Percentiles rank a stretch among this genome's conserved stretches.
phyloP scores from a whole-genome alignment of 2,888 invertebrate species.

The Rhagium mordax region DNA sequence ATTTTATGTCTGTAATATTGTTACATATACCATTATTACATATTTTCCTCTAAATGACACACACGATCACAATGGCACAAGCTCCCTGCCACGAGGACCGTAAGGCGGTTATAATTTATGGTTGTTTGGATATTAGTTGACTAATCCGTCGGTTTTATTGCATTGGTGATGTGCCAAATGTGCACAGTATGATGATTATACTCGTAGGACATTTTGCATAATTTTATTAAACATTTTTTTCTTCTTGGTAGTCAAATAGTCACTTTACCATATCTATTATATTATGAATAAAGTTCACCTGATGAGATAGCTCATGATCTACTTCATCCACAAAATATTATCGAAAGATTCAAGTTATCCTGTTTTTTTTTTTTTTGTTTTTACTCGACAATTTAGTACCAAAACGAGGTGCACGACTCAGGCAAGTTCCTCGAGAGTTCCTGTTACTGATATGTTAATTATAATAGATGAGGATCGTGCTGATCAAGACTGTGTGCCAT shows the following conservation, averaged over 20 bases:
- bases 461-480: background rate
- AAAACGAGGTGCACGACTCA: background rate
- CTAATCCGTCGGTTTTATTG: conserved; percentile 41
- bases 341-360: no score
- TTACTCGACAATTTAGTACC: background rate
- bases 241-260: no score
- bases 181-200: no score
- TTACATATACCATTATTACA: conserved; percentile 54
- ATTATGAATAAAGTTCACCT: no score
- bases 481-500: conserved; percentile 37
- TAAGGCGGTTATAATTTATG: conserved; percentile 41
- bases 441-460: conserved; percentile 14
- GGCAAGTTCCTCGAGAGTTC: background rate
- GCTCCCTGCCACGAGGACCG: conserved; percentile 22
- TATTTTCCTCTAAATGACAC: conserved; percentile 47
- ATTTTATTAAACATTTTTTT: no score
- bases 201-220: no score
- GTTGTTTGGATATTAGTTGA: conserved; percentile 29
- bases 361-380: no score
- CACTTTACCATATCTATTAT: no score
- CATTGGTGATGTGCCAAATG: background rate
- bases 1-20: conserved; percentile 59
- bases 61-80: conserved; percentile 41
- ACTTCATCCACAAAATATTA: no score
- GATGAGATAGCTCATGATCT: no score